Evolutionary conservation across 2,113 vertebrate genomes (phyloP).

Genomic region (Bos indicus): DNA sequence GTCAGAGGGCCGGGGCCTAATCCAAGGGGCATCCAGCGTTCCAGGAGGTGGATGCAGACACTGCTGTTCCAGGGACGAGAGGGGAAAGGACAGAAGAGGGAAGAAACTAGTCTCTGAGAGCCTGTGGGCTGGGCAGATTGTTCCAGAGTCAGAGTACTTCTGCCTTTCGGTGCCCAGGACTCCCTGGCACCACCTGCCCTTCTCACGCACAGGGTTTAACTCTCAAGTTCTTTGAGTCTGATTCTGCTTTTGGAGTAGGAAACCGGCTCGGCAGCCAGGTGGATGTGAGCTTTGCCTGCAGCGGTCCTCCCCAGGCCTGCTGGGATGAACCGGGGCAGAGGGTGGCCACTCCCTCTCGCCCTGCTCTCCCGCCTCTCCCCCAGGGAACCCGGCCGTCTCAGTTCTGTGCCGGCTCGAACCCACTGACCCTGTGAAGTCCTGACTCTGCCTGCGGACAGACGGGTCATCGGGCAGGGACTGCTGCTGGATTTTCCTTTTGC

Average conservation of each 20-base stretch:
- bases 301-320: not conserved
- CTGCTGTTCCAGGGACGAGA: not conserved
- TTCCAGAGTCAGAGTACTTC: not conserved
- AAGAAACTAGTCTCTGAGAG: not conserved
- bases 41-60: not conserved
- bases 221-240: not conserved
- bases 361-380: not conserved
- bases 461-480: not conserved
- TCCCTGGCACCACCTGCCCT: not conserved
- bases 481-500: slow-evolving; percentile 8
- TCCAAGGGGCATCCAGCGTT: not conserved
- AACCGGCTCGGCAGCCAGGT: not conserved
- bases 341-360: not conserved
- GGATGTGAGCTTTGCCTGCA: not conserved
- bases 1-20: not conserved
- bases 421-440: not conserved
- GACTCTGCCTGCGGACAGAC: not conserved
- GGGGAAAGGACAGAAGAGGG: not conserved
- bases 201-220: not conserved
- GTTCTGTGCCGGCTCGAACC: slow-evolving; percentile 19
- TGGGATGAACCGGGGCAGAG: not conserved
- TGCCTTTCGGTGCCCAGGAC: not conserved
- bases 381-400: slow-evolving; percentile 58
- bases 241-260: not conserved
- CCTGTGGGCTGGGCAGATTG: no score